Evolutionary conservation across 2,888 invertebrate species (phyloP).

Genomic region (Hydrotaea cyrtoneurina): DNA sequence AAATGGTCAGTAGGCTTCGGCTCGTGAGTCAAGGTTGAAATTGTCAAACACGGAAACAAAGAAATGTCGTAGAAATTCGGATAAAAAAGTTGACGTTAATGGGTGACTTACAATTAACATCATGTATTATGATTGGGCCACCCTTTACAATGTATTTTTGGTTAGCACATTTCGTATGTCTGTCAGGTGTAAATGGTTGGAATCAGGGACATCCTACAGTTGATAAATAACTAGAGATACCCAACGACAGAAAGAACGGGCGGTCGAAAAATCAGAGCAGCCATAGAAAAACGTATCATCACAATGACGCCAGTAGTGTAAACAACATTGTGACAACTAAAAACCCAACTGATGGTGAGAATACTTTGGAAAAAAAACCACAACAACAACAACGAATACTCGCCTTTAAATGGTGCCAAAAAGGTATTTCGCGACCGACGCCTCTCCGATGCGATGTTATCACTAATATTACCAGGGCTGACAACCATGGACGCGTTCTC

Average conservation of each 20-base stretch:
- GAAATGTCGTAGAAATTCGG: too few species aligned
- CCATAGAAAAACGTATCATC: slow-evolving; percentile 46
- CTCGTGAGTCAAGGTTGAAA: too few species aligned
- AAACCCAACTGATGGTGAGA: neutral
- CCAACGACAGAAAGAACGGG: neutral
- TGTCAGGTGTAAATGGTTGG: too few species aligned
- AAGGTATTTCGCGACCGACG: slow-evolving; percentile 11
- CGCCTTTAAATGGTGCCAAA: slow-evolving; percentile 18
- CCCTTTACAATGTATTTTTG: too few species aligned
- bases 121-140: too few species aligned
- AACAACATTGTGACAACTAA: slow-evolving; percentile 26
- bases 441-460: neutral
- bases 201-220: neutral
- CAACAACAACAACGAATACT: neutral
- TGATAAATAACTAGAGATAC: neutral
- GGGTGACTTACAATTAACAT: too few species aligned
- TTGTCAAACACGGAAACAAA: too few species aligned
- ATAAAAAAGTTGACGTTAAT: too few species aligned
- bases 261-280: slow-evolving; percentile 28
- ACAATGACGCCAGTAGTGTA: slow-evolving; percentile 46
- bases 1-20: too few species aligned
- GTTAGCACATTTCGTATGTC: too few species aligned
- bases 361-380: neutral
- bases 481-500: neutral
- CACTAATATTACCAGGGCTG: slow-evolving; percentile 2